phyloP scores from a whole-genome alignment of 2,113 vertebrate species.

The Catharus bicknelli region DNA sequence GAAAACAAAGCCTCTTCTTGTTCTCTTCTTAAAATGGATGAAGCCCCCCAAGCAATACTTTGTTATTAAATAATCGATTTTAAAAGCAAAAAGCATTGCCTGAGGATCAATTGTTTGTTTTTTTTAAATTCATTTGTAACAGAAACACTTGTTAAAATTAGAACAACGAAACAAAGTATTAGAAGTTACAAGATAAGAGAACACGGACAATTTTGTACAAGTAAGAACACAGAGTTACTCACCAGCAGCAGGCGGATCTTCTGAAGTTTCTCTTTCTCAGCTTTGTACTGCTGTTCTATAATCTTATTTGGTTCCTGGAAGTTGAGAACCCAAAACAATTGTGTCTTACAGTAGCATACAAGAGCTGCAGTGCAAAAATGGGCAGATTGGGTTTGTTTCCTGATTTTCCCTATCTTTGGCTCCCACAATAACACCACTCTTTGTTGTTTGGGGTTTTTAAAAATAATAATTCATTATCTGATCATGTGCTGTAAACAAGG shows the following conservation, averaged over 20 bases:
- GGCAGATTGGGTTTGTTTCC: background rate
- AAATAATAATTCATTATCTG: background rate
- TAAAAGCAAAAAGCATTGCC: background rate
- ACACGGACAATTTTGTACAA: background rate
- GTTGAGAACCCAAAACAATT: background rate
- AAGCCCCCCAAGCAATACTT: conserved; percentile 13
- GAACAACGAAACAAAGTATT: background rate
- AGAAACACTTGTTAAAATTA: background rate
- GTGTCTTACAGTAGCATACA: background rate
- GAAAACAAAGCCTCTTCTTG: conserved; percentile 51
- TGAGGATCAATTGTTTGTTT: background rate
- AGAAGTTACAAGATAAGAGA: background rate
- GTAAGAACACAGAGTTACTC: conserved; percentile 49
- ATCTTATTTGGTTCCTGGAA: conserved; percentile 84
- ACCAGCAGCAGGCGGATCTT: conserved; percentile 95
- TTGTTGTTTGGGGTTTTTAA: background rate
- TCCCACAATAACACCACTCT: background rate
- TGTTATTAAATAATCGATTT: background rate
- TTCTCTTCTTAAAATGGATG: conserved; percentile 58
- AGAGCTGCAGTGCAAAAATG: background rate
- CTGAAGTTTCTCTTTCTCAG: conserved; percentile 92
- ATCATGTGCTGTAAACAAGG: background rate
- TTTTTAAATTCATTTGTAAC: background rate
- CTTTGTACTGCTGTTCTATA: conserved; percentile 86
- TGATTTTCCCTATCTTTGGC: background rate